phyloP scores from a whole-genome alignment of 1,140 invertebrate genomes.

The Formica exsecta region DNA sequence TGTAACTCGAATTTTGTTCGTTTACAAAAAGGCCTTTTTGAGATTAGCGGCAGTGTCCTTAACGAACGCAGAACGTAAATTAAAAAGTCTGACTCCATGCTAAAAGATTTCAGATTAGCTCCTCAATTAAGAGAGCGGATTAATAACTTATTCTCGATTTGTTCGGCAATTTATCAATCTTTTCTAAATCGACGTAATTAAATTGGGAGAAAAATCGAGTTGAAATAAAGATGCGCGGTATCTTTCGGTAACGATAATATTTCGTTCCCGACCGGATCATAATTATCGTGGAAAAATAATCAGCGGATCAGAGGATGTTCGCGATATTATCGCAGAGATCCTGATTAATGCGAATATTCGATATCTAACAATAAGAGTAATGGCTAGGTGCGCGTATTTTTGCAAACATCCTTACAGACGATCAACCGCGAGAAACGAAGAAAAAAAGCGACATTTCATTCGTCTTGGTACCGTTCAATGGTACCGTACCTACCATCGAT shows the following conservation, averaged over 20 bases:
- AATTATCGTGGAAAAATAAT: conserved; percentile 1
- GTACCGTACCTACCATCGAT: conserved; percentile 39
- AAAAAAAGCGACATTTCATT: conserved; percentile 12
- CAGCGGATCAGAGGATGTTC: not conserved
- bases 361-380: conserved; percentile 4
- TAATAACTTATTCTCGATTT: conserved; percentile 27
- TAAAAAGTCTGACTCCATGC: not conserved
- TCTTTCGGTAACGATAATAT: conserved; percentile 23
- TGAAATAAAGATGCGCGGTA: not conserved
- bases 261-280: not conserved
- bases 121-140: not conserved
- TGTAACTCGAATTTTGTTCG: conserved; percentile 6
- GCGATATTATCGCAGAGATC: not conserved
- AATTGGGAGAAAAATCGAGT: no score
- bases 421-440: conserved; percentile 13
- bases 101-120: not conserved
- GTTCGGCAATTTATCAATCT: not conserved
- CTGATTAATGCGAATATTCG: conserved; percentile 21
- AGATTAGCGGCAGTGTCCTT: not conserved
- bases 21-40: not conserved
- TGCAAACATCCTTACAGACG: not conserved
- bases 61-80: not conserved
- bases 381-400: no score
- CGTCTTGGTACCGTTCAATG: conserved; percentile 39
- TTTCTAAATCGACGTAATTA: no score